Conservation (phyloP, 2,113 vertebrate genomes). For the Maccullochella peelii region DNA sequence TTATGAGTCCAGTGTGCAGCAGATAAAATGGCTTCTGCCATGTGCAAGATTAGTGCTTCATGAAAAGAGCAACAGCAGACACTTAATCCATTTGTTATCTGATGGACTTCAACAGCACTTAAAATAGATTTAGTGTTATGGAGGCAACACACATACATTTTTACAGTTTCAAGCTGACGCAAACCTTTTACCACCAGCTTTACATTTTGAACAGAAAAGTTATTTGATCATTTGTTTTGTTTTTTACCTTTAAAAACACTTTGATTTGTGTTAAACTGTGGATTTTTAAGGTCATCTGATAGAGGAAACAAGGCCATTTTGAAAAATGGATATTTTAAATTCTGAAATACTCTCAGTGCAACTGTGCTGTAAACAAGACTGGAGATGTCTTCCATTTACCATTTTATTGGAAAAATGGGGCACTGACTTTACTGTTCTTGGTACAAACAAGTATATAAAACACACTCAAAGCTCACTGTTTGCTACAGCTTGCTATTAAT, state of each 20-base stretch:
- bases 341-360: neutral
- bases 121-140: neutral
- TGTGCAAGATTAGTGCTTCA: slow-evolving; percentile 21
- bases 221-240: neutral
- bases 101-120: neutral
- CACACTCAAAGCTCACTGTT: neutral
- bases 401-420: neutral
- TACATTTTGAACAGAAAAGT: neutral
- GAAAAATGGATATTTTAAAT: neutral
- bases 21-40: neutral
- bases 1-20: neutral
- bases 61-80: neutral
- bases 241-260: neutral
- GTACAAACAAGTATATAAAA: neutral
- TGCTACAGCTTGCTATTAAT: neutral
- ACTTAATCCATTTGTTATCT: slow-evolving; percentile 1
- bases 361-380: neutral
- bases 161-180: neutral
- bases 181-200: neutral
- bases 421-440: neutral
- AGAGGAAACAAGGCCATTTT: neutral
- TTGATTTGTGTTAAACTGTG: neutral
- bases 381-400: neutral
- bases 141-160: neutral
- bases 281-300: slow-evolving; percentile 1